Percentiles rank a stretch among this genome's conserved stretches.
Conservation (phyloP, 2,888 invertebrate genomes). For the Tinea semifulvella region DNA sequence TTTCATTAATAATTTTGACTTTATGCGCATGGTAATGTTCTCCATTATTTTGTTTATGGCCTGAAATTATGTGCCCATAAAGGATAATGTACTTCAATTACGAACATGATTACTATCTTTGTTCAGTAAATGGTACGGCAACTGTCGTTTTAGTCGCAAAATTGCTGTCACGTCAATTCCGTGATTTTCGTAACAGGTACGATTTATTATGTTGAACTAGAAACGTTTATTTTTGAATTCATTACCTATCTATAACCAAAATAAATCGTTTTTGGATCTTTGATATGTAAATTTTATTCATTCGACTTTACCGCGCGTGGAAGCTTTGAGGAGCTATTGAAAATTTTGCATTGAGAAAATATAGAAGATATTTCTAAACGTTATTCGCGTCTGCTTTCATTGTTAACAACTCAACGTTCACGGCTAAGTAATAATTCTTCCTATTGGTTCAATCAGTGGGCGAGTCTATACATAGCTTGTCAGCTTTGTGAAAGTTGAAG, state of each 20-base stretch:
- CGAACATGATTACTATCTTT: not conserved
- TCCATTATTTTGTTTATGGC: too few species aligned
- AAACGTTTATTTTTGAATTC: constrained; percentile 11
- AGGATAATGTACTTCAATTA: not conserved
- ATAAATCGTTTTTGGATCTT: not conserved
- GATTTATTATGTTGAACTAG: not conserved
- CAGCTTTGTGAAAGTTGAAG: constrained; percentile 3
- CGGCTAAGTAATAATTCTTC: not conserved
- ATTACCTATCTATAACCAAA: not conserved
- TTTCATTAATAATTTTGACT: too few species aligned
- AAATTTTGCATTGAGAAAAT: not conserved
- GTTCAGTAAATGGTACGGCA: constrained; percentile 6
- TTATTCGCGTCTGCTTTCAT: not conserved
- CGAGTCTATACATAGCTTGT: not conserved
- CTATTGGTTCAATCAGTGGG: not conserved
- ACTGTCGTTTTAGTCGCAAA: constrained; percentile 24
- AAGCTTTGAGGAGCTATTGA: not conserved
- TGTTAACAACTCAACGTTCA: not conserved
- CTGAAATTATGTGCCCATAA: too few species aligned
- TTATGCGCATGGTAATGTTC: too few species aligned
- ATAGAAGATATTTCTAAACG: not conserved
- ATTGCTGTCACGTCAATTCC: constrained; percentile 49
- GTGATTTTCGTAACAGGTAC: constrained; percentile 24
- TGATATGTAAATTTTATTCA: constrained; percentile 2
- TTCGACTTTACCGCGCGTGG: not conserved